phyloP scores from a whole-genome alignment of 1,140 invertebrate species.

The Sycophaga agraensis region DNA sequence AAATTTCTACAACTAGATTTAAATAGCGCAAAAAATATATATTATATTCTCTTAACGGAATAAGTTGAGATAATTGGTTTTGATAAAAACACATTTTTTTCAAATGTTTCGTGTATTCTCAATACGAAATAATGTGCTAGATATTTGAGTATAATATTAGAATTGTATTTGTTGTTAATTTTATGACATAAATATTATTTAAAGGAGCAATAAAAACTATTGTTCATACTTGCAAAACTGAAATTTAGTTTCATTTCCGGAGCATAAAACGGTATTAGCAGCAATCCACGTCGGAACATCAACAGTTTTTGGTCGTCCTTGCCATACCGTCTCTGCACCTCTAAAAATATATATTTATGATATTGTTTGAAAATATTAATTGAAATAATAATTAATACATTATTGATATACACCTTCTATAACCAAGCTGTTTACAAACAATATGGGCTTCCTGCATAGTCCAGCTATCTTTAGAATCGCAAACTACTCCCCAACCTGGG shows the following conservation, averaged over 20 bases:
- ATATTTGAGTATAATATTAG: too few relatives aligned
- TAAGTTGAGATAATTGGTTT: too few relatives aligned
- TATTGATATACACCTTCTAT: slow-evolving; percentile 54
- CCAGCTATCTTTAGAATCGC: slow-evolving; percentile 58
- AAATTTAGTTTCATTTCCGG: slow-evolving; percentile 58
- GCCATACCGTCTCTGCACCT: slow-evolving; percentile 59
- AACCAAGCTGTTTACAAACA: slow-evolving; percentile 62
- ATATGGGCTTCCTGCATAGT: slow-evolving; percentile 59
- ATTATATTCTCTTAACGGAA: too few relatives aligned
- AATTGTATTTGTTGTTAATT: too few relatives aligned
- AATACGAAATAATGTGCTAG: too few relatives aligned
- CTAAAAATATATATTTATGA: slow-evolving; percentile 38
- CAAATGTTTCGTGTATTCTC: too few relatives aligned
- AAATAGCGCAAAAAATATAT: too few relatives aligned
- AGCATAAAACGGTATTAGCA: slow-evolving; percentile 53
- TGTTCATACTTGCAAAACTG: slow-evolving; percentile 54
- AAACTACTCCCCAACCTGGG: slow-evolving; percentile 60
- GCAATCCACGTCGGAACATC: slow-evolving; percentile 47
- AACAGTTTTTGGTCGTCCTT: slow-evolving; percentile 49
- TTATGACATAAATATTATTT: too few relatives aligned
- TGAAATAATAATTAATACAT: too few relatives aligned
- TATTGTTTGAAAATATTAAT: not conserved
- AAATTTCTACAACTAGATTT: too few relatives aligned
- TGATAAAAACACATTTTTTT: too few relatives aligned
- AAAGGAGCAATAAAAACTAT: too few relatives aligned